phyloP scores from a whole-genome alignment of 2,113 vertebrate species.

The Eonycteris spelaea region DNA sequence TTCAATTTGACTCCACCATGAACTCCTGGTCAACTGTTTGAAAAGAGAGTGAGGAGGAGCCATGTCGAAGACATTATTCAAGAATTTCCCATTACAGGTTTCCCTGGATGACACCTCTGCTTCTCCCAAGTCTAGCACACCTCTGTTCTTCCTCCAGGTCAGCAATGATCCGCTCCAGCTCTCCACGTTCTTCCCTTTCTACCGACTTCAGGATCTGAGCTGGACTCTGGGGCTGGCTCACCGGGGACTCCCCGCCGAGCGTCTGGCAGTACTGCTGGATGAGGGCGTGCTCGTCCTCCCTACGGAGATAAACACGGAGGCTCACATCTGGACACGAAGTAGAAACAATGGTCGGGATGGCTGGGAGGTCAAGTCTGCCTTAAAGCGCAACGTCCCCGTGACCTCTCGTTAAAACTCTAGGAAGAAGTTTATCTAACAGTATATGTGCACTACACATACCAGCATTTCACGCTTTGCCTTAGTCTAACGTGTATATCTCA shows the following conservation, averaged over 20 bases:
- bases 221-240: conserved; percentile 96
- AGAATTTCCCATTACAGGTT: not conserved
- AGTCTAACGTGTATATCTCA: not conserved
- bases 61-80: fast-evolving
- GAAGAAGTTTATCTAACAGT: not conserved
- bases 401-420: not conserved
- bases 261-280: conserved; percentile 99
- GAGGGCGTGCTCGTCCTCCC: conserved; percentile 96
- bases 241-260: conserved; percentile 92
- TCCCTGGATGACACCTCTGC: not conserved
- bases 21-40: not conserved
- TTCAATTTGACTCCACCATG: not conserved
- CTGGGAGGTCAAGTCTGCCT: not conserved
- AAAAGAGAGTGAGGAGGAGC: not conserved
- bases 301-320: conserved; percentile 65
- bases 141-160: conserved; percentile 97
- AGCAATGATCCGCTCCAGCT: conserved; percentile 92
- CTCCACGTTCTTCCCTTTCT: conserved; percentile 93
- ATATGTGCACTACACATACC: not conserved
- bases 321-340: not conserved
- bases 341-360: not conserved
- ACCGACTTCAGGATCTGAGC: conserved; percentile 96
- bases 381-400: not conserved
- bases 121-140: conserved; percentile 70
- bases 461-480: not conserved